Conservation (phyloP, 2,888 invertebrate species). For the Nemoura dubitans region DNA sequence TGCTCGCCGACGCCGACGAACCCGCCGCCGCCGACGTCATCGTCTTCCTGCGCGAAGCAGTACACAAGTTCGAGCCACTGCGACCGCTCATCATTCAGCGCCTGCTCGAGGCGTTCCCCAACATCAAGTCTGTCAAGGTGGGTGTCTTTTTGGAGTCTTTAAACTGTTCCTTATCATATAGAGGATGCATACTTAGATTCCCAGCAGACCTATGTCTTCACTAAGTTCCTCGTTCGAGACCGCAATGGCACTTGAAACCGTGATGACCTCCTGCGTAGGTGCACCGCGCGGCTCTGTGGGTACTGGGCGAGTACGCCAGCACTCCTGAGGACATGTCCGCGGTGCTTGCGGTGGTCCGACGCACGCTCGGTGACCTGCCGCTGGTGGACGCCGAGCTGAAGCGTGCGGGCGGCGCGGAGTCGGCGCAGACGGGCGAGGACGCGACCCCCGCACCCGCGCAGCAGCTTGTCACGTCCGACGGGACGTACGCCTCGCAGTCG, state of each 20-base stretch:
- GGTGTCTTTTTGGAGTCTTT: no score
- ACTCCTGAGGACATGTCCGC: conserved; percentile 78
- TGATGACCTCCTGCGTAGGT: no score
- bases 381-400: conserved; percentile 70
- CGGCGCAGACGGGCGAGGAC: conserved; percentile 66
- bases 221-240: no score
- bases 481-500: conserved; percentile 98
- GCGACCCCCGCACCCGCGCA: conserved; percentile 55
- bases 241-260: no score
- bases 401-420: conserved; percentile 79
- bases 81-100: conserved; percentile 81
- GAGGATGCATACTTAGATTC: no score
- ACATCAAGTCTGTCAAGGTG: conserved; percentile 84
- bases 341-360: conserved; percentile 80
- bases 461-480: conserved; percentile 94
- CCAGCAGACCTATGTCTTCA: no score
- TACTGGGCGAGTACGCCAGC: conserved; percentile 94
- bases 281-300: conserved; percentile 95
- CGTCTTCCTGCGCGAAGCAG: conserved; percentile 94
- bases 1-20: conserved; percentile 88
- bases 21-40: conserved; percentile 93
- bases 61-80: conserved; percentile 86
- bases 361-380: conserved; percentile 77
- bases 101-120: conserved; percentile 82
- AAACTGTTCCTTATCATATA: no score